Conservation (phyloP, 1,140 invertebrate species). For the Pachyrhynchus sulphureomaculatus region DNA sequence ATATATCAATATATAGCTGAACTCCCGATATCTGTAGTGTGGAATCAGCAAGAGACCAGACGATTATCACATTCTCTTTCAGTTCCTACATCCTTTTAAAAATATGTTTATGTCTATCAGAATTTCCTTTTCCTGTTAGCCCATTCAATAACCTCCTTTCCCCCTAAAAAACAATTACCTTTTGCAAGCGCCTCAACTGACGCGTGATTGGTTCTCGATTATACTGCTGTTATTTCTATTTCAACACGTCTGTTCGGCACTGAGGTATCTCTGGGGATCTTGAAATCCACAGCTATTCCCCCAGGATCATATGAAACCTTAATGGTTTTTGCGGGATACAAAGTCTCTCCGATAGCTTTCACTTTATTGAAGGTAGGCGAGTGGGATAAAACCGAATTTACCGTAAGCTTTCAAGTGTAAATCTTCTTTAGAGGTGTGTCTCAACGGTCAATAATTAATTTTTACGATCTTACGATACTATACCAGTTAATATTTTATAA, state of each 20-base stretch:
- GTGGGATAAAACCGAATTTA: no score
- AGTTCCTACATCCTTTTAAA: background rate
- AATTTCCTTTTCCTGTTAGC: background rate
- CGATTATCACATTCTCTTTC: background rate
- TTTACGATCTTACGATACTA: no score
- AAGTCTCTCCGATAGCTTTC: background rate
- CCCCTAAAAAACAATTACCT: slow-evolving; percentile 11
- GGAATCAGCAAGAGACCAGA: background rate
- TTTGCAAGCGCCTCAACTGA: background rate
- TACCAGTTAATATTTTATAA: no score
- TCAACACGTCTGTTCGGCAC: slow-evolving; percentile 6
- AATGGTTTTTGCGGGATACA: slow-evolving; percentile 16
- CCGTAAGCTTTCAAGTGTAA: no score
- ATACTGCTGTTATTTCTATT: slow-evolving; percentile 14
- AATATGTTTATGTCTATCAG: slow-evolving; percentile 2
- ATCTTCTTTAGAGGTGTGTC: no score
- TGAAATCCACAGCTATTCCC: slow-evolving; percentile 7
- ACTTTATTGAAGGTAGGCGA: no score
- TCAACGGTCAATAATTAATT: no score
- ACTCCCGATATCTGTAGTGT: no score
- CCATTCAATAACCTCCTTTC: background rate
- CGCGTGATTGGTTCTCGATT: slow-evolving; percentile 10
- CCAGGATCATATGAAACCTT: slow-evolving; percentile 9
- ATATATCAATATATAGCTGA: no score
- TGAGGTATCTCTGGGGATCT: background rate